These are phyloP conservation scores for Drosophila pruinosa DNA, from an alignment of 1,140 invertebrate species.

Conservation along the genomic window DNA sequence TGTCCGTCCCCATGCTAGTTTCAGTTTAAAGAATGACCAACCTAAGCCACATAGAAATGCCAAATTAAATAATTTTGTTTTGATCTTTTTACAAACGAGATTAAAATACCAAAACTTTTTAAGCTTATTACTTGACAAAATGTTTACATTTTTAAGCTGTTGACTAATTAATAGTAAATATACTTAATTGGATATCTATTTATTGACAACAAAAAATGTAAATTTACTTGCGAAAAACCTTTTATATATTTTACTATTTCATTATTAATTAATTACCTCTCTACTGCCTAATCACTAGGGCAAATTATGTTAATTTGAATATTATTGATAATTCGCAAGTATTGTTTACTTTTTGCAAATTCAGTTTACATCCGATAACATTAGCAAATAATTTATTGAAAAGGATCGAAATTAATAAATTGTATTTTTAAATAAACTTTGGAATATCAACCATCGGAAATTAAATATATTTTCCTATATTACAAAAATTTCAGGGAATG, in stretches of 20 bases:
- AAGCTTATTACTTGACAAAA: background rate
- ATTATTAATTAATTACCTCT: background rate
- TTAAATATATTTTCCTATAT: constrained; percentile 36
- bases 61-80: background rate
- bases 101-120: background rate
- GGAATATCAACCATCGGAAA: constrained; percentile 43
- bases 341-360: background rate
- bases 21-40: background rate
- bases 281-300: background rate
- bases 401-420: constrained; percentile 41
- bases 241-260: background rate
- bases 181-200: background rate
- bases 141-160: background rate
- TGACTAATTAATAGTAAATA: background rate
- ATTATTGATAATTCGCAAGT: background rate
- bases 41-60: background rate
- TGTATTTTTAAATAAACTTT: constrained; percentile 22
- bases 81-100: background rate
- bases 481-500: constrained; percentile 51
- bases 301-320: background rate
- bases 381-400: constrained; percentile 46
- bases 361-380: background rate
- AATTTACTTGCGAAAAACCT: no score
- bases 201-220: background rate
- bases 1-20: background rate